phyloP scores from a whole-genome alignment of 2,797 vertebrate species.

The Crocodylus rhombifer region DNA sequence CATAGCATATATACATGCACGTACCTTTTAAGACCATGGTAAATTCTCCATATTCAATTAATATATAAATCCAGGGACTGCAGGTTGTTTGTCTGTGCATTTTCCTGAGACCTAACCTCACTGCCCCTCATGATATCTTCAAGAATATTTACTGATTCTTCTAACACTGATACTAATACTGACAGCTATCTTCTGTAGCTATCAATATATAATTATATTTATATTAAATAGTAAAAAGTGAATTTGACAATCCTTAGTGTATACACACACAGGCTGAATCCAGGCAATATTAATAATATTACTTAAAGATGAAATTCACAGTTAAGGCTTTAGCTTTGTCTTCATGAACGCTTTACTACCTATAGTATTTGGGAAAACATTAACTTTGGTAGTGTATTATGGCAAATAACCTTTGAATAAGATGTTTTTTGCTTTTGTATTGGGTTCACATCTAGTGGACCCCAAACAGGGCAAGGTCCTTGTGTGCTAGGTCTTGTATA shows the following conservation, averaged over 20 bases:
- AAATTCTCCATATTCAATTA: not conserved
- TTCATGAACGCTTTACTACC: not conserved
- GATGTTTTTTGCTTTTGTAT: not conserved
- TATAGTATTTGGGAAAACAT: not conserved
- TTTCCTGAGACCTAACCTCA: not conserved
- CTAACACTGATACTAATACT: not conserved
- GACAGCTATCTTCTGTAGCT: not conserved
- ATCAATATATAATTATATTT: not conserved
- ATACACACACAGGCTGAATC: fast-evolving
- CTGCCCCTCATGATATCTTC: not conserved
- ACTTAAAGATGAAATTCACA: not conserved
- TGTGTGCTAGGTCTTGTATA: not conserved
- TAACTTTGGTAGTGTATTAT: not conserved
- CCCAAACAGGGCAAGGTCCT: not conserved
- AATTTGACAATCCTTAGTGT: not conserved
- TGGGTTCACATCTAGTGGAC: not conserved
- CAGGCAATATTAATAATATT: not conserved
- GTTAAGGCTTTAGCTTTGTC: not conserved
- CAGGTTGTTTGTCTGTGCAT: not conserved
- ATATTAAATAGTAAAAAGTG: not conserved
- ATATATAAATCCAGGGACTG: fast-evolving
- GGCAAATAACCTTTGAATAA: not conserved
- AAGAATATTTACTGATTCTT: not conserved
- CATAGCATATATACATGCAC: not conserved
- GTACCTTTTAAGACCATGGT: not conserved